phyloP scores from a whole-genome alignment of 2,888 invertebrate genomes.

The Limulus polyphemus region DNA sequence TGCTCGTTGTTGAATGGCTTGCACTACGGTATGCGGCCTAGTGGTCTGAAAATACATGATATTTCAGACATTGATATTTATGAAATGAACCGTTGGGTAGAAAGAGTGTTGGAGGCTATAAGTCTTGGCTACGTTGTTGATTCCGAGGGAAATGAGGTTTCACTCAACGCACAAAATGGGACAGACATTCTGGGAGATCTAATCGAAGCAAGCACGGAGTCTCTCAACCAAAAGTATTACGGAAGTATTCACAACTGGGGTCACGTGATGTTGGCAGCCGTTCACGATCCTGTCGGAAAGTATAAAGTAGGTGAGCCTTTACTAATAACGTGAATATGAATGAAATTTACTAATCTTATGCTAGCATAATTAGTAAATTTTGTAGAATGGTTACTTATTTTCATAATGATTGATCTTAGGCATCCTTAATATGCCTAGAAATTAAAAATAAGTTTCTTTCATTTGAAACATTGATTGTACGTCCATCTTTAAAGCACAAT shows the following conservation, averaged over 20 bases:
- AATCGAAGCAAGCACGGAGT: conserved; percentile 46
- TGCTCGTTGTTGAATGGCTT: conserved; percentile 22
- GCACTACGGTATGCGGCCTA: conserved; percentile 23
- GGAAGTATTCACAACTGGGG: conserved; percentile 73
- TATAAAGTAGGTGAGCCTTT: too few relatives aligned
- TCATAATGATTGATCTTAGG: too few relatives aligned
- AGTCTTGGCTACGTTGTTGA: conserved; percentile 47
- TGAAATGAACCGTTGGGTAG: conserved; percentile 56
- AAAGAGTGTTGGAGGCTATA: conserved; percentile 57
- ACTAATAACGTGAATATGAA: too few relatives aligned
- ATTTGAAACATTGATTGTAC: too few relatives aligned
- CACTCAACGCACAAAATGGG: conserved; percentile 53
- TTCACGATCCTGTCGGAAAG: conserved; percentile 74
- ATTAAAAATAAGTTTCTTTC: too few relatives aligned
- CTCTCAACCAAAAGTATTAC: conserved; percentile 33
- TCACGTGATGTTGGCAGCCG: conserved; percentile 59
- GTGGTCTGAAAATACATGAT: conserved; percentile 14
- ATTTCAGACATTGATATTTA: conserved; percentile 13
- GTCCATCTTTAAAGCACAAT: too few relatives aligned
- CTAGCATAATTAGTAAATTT: too few relatives aligned
- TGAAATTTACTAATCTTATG: too few relatives aligned
- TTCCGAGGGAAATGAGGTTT: conserved; percentile 41
- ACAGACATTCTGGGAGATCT: conserved; percentile 68
- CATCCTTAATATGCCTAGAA: too few relatives aligned
- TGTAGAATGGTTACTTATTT: too few relatives aligned